Evolutionary conservation across 1,140 invertebrate genomes (phyloP).

Genomic region (Oedothorax gibbosus): DNA sequence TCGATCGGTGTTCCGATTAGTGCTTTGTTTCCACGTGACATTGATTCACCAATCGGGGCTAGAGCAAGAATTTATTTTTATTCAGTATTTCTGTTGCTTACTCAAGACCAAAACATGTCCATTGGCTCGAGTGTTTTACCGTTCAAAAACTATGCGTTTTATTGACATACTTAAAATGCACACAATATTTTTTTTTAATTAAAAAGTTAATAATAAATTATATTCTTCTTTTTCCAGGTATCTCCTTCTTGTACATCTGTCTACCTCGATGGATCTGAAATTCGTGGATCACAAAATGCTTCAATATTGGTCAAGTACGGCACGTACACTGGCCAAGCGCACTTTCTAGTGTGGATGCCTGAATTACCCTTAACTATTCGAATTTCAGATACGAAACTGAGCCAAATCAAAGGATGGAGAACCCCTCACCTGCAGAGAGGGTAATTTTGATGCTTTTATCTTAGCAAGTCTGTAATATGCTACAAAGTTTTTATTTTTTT

Average conservation of each 20-base stretch:
- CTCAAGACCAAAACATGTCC: too few relatives aligned
- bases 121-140: too few relatives aligned
- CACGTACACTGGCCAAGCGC: constrained; percentile 86
- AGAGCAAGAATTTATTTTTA: too few relatives aligned
- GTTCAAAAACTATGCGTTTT: too few relatives aligned
- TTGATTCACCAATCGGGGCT: too few relatives aligned
- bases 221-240: constrained; percentile 75
- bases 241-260: constrained; percentile 96
- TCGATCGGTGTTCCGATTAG: too few relatives aligned
- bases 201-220: neutral
- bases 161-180: too few relatives aligned
- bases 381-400: constrained; percentile 87
- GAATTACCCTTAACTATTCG: constrained; percentile 91
- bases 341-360: constrained; percentile 97
- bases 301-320: constrained; percentile 94
- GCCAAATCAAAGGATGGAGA: constrained; percentile 89
- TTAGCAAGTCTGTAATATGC: neutral
- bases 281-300: constrained; percentile 92
- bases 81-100: too few relatives aligned
- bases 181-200: too few relatives aligned
- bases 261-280: constrained; percentile 96
- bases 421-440: constrained; percentile 76
- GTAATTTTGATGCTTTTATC: constrained; percentile 36
- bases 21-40: too few relatives aligned
- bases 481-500: neutral